A percentile compares a stretch with the other conserved stretches of the same genome.
Evolutionary conservation across 2,113 vertebrate species (phyloP).

Genomic region (Papio anubis): DNA sequence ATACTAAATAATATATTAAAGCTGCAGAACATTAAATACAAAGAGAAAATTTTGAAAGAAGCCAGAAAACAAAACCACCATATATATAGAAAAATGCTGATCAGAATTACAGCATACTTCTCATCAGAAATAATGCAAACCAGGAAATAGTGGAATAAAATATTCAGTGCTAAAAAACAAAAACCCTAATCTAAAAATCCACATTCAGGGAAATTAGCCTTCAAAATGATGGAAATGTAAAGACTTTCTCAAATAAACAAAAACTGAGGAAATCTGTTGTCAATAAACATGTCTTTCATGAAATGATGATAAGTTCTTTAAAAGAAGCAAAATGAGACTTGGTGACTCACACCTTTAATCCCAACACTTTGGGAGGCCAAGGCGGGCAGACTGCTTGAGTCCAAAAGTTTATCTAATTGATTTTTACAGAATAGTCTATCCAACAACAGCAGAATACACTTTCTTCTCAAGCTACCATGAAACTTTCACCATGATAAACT

Average conservation of each 20-base stretch:
- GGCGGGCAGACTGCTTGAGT: no score
- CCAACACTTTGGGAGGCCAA: no score
- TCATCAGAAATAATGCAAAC: background rate
- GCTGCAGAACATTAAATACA: background rate
- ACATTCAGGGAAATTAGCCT: background rate
- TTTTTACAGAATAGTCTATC: fast-evolving
- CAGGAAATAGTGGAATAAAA: background rate
- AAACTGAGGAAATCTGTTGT: background rate
- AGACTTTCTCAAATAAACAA: background rate
- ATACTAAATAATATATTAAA: background rate
- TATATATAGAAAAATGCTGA: background rate
- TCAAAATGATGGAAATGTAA: background rate
- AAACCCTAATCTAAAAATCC: background rate
- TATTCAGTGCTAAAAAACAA: background rate
- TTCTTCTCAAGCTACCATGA: background rate
- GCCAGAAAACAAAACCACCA: background rate
- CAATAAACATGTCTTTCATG: background rate
- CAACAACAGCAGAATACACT: fast-evolving
- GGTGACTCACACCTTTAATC: no score
- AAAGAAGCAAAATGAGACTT: background rate
- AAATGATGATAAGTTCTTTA: background rate
- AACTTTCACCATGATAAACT: fast-evolving
- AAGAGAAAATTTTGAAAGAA: background rate
- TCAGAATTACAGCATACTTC: background rate
- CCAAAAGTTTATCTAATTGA: background rate